Conservation (phyloP, 37 sponge, comb jelly and placozoan genomes). For the Agelas oroides region DNA sequence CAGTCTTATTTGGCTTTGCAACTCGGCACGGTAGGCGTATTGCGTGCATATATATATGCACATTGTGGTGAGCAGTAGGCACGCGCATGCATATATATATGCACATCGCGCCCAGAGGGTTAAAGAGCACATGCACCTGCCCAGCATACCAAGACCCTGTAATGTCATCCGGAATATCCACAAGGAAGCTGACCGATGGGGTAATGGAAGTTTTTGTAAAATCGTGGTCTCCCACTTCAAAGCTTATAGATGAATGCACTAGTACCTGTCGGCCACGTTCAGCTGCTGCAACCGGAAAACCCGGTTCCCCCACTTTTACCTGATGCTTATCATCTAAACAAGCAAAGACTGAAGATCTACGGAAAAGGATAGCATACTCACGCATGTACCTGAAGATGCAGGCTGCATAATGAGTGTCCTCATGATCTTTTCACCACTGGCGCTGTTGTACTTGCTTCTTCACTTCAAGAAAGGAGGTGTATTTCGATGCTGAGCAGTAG, state of each 20-base stretch:
- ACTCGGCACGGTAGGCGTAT: no score
- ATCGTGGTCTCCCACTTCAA: slow-evolving; percentile 69
- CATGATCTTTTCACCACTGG: slow-evolving; percentile 45
- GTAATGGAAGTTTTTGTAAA: slow-evolving; percentile 53
- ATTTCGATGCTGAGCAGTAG: no score
- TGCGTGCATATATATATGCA: no score
- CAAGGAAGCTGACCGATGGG: slow-evolving; percentile 40
- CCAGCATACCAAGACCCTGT: slow-evolving; percentile 49
- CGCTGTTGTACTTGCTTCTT: no score
- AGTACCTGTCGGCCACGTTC: slow-evolving; percentile 41
- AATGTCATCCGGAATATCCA: slow-evolving; percentile 57
- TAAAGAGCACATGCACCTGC: no score
- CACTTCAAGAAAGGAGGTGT: no score
- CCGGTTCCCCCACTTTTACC: slow-evolving; percentile 30
- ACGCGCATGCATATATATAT: no score
- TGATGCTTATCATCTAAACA: slow-evolving; percentile 53
- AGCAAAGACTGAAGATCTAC: neutral
- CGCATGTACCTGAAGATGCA: slow-evolving; percentile 44
- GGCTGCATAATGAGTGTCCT: slow-evolving; percentile 53
- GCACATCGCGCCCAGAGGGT: no score
- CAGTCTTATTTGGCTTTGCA: no score
- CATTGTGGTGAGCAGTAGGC: no score
- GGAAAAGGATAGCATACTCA: slow-evolving; percentile 33
- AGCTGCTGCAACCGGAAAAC: slow-evolving; percentile 57
- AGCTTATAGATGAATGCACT: no score